Evolutionary conservation across 2,888 invertebrate genomes (phyloP).

Genomic region (Protonemura montana): DNA sequence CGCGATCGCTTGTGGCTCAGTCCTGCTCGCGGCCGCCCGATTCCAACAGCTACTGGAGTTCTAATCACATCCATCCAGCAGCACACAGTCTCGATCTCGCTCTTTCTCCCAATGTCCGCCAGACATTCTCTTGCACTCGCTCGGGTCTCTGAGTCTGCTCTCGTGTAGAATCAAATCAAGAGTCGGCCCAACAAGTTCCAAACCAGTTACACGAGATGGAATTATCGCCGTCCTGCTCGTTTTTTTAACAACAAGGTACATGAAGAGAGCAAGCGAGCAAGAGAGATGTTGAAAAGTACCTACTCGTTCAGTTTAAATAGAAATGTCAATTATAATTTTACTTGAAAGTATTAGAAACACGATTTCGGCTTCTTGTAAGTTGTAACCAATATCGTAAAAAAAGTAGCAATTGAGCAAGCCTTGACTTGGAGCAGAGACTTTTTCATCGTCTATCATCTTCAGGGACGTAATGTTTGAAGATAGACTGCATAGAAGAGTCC

Average conservation of each 20-base stretch:
- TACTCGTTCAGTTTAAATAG: not conserved
- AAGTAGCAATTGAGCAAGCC: not conserved
- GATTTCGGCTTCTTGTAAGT: not conserved
- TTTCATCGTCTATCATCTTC: not conserved
- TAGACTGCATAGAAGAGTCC: not conserved
- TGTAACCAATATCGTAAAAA: not conserved
- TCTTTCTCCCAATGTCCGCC: not conserved
- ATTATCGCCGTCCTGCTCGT: not conserved
- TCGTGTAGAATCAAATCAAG: not conserved
- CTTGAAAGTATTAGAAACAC: constrained; percentile 12
- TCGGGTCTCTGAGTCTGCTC: not conserved
- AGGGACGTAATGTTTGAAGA: not conserved
- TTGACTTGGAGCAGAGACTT: not conserved
- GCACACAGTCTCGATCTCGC: not conserved
- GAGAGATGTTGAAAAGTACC: not conserved
- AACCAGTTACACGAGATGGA: not conserved
- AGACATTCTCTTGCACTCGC: not conserved
- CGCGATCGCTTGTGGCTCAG: not conserved
- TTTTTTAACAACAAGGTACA: constrained; percentile 1
- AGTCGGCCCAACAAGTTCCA: not conserved
- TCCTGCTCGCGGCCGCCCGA: not conserved
- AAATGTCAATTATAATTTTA: constrained; percentile 12
- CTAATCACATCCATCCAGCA: constrained; percentile 7
- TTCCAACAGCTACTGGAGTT: not conserved
- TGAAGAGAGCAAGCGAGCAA: not conserved